These are phyloP conservation scores for Trachurus trachurus DNA, from an alignment of 2,797 vertebrate species.

Conservation along the genomic window DNA sequence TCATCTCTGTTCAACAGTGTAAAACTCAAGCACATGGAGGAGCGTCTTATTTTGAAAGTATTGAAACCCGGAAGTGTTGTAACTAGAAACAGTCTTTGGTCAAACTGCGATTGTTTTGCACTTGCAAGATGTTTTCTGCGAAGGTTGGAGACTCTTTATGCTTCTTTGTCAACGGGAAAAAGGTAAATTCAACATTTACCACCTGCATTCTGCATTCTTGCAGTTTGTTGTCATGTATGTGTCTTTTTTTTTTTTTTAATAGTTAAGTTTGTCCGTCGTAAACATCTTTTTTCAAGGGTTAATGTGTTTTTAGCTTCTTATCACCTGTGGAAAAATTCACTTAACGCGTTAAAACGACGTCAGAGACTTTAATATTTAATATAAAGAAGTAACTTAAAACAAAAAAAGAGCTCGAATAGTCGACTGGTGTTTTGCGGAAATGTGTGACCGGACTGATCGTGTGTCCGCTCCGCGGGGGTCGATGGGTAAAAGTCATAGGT, in stretches of 20 bases:
- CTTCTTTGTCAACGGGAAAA: conserved; percentile 89
- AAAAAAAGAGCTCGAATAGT: background rate
- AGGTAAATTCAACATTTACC: conserved; percentile 70
- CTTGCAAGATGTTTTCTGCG: conserved; percentile 39
- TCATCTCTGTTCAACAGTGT: too few species aligned
- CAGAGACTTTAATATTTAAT: too few species aligned
- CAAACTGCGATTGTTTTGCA: too few species aligned
- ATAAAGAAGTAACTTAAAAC: background rate
- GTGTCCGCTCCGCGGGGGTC: background rate
- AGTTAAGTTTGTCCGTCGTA: background rate
- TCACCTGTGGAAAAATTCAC: background rate
- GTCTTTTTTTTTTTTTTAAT: background rate
- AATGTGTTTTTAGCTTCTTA: background rate
- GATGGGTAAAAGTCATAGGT: background rate
- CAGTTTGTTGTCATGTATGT: fast-evolving
- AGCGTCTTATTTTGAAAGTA: too few species aligned
- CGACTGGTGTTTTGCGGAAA: background rate
- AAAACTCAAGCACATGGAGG: too few species aligned
- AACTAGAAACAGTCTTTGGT: background rate
- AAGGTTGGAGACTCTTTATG: conserved; percentile 63
- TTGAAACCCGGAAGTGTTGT: background rate
- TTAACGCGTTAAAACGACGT: background rate
- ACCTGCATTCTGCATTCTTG: fast-evolving
- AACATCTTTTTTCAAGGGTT: background rate
- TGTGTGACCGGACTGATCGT: background rate